These are phyloP conservation scores for Hyposoter dolosus DNA, from an alignment of 2,888 invertebrate species.

Conservation along the genomic window DNA sequence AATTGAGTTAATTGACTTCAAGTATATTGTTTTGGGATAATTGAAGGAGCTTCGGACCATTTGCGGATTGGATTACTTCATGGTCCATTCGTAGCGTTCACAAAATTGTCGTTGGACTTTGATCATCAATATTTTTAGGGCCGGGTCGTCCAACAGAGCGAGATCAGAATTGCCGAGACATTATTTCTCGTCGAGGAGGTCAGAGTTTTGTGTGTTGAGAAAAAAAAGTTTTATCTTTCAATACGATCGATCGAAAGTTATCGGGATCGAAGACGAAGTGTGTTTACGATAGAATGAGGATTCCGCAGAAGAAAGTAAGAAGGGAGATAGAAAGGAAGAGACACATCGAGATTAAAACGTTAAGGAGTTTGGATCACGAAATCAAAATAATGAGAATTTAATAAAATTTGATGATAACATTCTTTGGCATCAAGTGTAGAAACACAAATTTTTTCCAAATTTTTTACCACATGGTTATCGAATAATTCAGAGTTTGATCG, in stretches of 20 bases:
- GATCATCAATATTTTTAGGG: conserved; percentile 9
- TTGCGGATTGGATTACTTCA: conserved; percentile 1
- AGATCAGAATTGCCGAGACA: conserved; percentile 3
- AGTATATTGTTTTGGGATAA: conserved; percentile 78
- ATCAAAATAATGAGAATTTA: too few relatives aligned
- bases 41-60: conserved; percentile 50
- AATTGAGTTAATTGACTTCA: conserved; percentile 84
- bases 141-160: conserved; percentile 41
- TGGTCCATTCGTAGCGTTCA: conserved; percentile 20
- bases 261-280: conserved; percentile 44
- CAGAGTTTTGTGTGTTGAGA: conserved; percentile 2
- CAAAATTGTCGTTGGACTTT: conserved; percentile 27
- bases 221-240: conserved; percentile 5
- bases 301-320: background rate
- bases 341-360: conserved; percentile 41
- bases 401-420: too few relatives aligned
- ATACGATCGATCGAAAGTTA: conserved; percentile 42
- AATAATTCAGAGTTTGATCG: too few relatives aligned
- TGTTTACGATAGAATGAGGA: conserved; percentile 27
- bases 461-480: too few relatives aligned
- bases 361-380: too few relatives aligned
- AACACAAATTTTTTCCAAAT: too few relatives aligned
- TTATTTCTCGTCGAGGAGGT: background rate
- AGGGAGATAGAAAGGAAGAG: conserved; percentile 41
- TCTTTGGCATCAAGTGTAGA: too few relatives aligned